These are phyloP conservation scores for Mycteria americana DNA, from an alignment of 2,797 vertebrate genomes.

Conservation along the genomic window DNA sequence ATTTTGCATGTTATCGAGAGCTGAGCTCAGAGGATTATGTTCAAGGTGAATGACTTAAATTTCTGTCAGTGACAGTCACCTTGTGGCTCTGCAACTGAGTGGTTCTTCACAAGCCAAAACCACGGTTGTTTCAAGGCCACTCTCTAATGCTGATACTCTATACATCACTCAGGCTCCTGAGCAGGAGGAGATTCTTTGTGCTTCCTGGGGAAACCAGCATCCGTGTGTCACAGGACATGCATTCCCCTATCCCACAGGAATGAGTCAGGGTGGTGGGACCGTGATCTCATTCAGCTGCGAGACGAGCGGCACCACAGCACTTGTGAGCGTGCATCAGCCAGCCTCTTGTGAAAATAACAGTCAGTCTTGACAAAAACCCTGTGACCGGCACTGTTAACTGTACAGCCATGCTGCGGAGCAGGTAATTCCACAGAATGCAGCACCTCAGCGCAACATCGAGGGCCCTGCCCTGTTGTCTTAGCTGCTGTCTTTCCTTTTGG, in stretches of 20 bases:
- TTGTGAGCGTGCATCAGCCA: background rate
- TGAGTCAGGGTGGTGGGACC: background rate
- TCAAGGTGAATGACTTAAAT: background rate
- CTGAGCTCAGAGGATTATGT: background rate
- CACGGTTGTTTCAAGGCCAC: background rate
- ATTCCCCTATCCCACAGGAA: too few relatives aligned
- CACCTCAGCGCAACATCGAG: background rate
- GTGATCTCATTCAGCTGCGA: background rate
- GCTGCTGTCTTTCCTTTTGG: background rate
- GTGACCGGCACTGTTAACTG: background rate
- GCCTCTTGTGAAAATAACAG: background rate
- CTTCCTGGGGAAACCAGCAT: background rate
- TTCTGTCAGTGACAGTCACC: background rate
- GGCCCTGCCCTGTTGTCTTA: background rate
- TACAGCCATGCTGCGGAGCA: rapidly evolving
- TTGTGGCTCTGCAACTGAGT: background rate
- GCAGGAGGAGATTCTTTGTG: background rate
- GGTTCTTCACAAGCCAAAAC: background rate
- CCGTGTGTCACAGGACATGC: background rate
- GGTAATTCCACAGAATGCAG: background rate
- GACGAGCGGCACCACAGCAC: background rate
- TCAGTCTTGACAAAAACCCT: background rate
- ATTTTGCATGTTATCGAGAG: background rate
- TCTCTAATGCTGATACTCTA: background rate
- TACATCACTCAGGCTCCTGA: background rate